Evolutionary conservation across 2,113 vertebrate species (phyloP).

Genomic region (Arizona elegans): DNA sequence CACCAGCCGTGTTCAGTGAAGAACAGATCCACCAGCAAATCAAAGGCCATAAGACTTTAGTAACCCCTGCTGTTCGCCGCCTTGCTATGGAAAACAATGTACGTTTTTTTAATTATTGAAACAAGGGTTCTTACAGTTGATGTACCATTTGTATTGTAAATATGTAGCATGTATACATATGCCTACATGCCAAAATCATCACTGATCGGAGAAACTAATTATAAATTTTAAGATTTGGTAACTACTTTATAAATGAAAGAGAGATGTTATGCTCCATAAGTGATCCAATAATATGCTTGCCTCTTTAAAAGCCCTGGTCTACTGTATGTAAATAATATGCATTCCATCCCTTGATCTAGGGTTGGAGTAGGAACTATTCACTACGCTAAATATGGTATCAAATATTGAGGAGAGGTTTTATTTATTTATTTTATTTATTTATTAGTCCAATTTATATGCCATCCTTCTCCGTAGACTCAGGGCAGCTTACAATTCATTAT

Average conservation of each 20-base stretch:
- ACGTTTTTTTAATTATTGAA: constrained; percentile 48
- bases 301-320: background rate
- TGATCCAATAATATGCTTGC: background rate
- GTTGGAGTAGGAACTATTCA: background rate
- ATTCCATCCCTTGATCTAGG: background rate
- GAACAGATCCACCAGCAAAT: constrained; percentile 98
- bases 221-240: background rate
- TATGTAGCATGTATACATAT: no score
- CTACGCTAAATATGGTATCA: background rate
- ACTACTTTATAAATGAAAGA: background rate
- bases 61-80: constrained; percentile 91
- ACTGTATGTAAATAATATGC: background rate
- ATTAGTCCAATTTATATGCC: no score
- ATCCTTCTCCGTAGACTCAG: no score
- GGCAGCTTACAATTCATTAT: no score
- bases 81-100: constrained; percentile 98
- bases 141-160: background rate
- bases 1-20: constrained; percentile 87
- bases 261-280: background rate
- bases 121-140: background rate
- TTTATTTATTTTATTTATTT: no score
- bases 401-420: background rate
- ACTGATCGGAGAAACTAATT: background rate
- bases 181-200: background rate
- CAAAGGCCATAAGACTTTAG: constrained; percentile 92